Evolutionary conservation across 2,888 invertebrate species (phyloP), one percentile per base, ranked within the genome.

Genomic region (Drosophila infuscata): DNA sequence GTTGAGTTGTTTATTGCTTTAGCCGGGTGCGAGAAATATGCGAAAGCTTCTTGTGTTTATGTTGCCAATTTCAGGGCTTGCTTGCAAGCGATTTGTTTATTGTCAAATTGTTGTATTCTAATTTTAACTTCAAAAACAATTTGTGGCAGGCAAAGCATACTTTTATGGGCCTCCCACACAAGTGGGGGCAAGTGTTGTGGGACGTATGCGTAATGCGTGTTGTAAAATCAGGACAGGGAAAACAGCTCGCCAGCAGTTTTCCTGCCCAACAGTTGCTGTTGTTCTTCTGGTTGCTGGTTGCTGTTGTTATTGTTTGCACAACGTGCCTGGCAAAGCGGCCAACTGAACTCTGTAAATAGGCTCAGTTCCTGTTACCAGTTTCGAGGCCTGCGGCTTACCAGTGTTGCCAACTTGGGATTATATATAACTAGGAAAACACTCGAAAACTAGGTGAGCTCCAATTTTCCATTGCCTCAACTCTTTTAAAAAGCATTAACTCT

Each of bases 41-140:
- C 53, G 48, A n/a, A 43, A 56, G 64, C 60, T 64, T 58, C 75
- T 79, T 66, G 33, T 71, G 70, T 71, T 53, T 63, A 52, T 70
- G 58, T 51, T 60, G 59, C 52, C 63, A 57, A 29, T 61, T 61
- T 60, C 52, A 49, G 48, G 53, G 57, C 38, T 66, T 53, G 46
- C 36, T 63, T 66, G 74, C 41, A 63, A 58, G 68, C 64, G 59
- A 68, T 62, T 74, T 74, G 33, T 61, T 46, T 65, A 43, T 70
- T 71, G 63, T 29, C 46, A 49, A 58, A 49, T 35, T 67, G 52
- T 36, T 32, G 20, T 30, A 51, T 65, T 76, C 77, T 80, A 80
- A 72, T 72, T 78, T 78, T 69, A 77, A 76, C 80, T 60, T 78
- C 78, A 78, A 62, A 75, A 75, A 75, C 79, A 74, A 60, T 63